A percentile compares a stretch with the other conserved stretches of the same genome.
These are phyloP conservation scores for Aselliscus stoliczkanus DNA, from an alignment of 2,797 vertebrate genomes.

Conservation along the genomic window DNA sequence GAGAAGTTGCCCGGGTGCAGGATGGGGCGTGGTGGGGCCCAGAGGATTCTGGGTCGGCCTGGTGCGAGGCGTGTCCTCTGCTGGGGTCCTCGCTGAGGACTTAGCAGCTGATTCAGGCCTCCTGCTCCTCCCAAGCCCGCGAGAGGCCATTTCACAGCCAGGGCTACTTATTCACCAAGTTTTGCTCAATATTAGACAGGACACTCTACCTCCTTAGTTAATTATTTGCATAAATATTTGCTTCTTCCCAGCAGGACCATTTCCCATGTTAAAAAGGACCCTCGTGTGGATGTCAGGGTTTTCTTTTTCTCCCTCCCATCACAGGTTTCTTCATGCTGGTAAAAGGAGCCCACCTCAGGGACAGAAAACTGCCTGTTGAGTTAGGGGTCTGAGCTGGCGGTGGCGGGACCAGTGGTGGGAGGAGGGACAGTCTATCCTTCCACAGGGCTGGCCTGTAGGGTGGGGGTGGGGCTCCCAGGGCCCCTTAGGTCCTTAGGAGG, in stretches of 20 bases:
- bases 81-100: not conserved
- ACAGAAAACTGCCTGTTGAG: not conserved
- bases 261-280: conserved; percentile 17
- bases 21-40: not conserved
- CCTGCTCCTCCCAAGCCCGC: not conserved
- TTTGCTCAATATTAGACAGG: conserved; percentile 1
- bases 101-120: not conserved
- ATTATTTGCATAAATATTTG: conserved; percentile 56
- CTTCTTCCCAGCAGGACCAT: not conserved
- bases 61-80: not conserved
- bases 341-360: not conserved
- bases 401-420: too few species aligned
- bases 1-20: not conserved
- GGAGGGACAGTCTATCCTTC: not conserved
- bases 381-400: not conserved
- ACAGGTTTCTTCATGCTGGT: not conserved
- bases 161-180: not conserved
- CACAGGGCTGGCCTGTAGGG: not conserved
- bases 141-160: not conserved
- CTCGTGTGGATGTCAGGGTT: not conserved
- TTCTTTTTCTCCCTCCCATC: not conserved
- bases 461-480: not conserved
- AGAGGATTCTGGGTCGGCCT: not conserved
- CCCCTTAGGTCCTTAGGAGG: not conserved
- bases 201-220: not conserved